A percentile compares a stretch with the other conserved stretches of the same genome.
These are phyloP conservation scores for Corvus moneduloides DNA, from an alignment of 2,113 vertebrate genomes.

Conservation along the genomic window DNA sequence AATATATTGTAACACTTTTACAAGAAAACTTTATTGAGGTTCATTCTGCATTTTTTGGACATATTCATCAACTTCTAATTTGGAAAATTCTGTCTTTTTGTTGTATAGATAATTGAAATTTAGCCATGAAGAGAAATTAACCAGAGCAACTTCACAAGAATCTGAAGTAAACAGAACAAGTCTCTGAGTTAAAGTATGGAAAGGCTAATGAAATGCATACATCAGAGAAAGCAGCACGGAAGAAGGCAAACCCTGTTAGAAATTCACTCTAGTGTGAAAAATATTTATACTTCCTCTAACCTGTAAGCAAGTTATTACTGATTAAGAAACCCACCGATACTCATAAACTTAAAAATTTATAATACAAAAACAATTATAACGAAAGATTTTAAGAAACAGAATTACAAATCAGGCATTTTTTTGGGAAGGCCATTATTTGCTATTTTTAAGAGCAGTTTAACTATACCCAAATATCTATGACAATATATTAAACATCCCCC, in stretches of 20 bases:
- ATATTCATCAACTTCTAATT: background rate
- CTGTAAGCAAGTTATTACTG: background rate
- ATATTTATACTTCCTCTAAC: background rate
- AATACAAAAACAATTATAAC: background rate
- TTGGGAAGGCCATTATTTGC: background rate
- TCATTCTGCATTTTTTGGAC: background rate
- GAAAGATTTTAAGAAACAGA: background rate
- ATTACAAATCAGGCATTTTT: background rate
- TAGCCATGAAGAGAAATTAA: constrained; percentile 53
- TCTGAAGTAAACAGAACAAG: constrained; percentile 21
- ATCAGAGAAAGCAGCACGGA: background rate
- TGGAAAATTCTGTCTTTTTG: background rate
- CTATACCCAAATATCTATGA: background rate
- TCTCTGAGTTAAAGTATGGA: constrained; percentile 9
- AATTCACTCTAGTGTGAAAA: background rate
- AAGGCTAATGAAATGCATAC: constrained; percentile 17
- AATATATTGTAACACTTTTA: background rate
- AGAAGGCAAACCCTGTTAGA: background rate
- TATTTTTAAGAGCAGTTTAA: background rate
- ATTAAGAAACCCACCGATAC: background rate
- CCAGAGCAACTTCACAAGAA: constrained; percentile 20
- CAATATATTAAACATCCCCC: background rate
- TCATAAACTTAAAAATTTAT: background rate
- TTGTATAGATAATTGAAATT: constrained; percentile 44
- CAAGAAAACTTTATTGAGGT: background rate